A percentile compares a stretch with the other conserved stretches of the same genome.
Evolutionary conservation across 2,888 invertebrate genomes (phyloP).

Genomic region (Leptinotarsa tumamoca): DNA sequence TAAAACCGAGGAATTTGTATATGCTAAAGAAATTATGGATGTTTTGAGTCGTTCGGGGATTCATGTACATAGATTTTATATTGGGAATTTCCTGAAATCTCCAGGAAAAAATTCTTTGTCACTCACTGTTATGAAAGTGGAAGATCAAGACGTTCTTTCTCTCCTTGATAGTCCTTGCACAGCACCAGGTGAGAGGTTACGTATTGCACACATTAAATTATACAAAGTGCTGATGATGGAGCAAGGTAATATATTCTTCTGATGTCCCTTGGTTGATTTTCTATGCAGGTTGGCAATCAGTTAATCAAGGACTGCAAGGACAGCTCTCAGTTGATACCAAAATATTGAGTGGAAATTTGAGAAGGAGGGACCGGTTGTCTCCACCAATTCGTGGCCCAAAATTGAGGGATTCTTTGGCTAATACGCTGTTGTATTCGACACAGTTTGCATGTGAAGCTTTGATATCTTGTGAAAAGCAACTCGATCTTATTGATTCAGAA

Average conservation of each 20-base stretch:
- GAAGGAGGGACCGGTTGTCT: conserved; percentile 46
- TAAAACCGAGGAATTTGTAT: conserved; percentile 80
- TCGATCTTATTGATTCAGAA: conserved; percentile 77
- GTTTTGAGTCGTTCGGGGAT: conserved; percentile 52
- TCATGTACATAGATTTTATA: conserved; percentile 50
- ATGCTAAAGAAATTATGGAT: conserved; percentile 60
- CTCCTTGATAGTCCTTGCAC: conserved; percentile 72
- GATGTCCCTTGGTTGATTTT: neutral
- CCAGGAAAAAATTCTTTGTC: conserved; percentile 57
- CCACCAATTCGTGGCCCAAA: conserved; percentile 60
- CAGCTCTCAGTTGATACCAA: conserved; percentile 29
- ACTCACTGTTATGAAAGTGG: conserved; percentile 75
- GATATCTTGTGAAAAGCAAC: conserved; percentile 71
- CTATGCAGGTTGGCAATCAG: conserved; percentile 51
- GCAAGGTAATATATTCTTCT: neutral
- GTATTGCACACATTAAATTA: conserved; percentile 2
- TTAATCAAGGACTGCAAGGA: conserved; percentile 40
- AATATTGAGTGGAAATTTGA: conserved; percentile 41
- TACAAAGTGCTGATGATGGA: neutral
- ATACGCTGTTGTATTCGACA: conserved; percentile 59
- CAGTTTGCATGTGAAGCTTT: conserved; percentile 70
- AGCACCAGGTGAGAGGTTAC: conserved; percentile 68
- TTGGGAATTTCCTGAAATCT: conserved; percentile 50
- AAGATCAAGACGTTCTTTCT: conserved; percentile 67
- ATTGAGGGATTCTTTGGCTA: conserved; percentile 54